A percentile compares a stretch with the other conserved stretches of the same genome.
Evolutionary conservation across 2,888 invertebrate genomes (phyloP).

Genomic region (Cotesia congregata): DNA sequence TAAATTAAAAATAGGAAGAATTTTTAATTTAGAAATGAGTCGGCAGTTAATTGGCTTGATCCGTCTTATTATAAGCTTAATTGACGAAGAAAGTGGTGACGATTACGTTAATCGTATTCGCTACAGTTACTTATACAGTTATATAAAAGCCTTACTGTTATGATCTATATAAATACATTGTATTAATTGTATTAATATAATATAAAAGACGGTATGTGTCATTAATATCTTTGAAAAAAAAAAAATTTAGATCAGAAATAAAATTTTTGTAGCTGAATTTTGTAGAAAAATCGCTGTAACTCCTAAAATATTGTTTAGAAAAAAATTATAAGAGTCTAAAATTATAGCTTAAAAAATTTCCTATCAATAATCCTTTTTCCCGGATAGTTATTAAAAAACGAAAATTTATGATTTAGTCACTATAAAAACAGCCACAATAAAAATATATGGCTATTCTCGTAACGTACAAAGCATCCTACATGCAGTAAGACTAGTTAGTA

Average conservation of each 20-base stretch:
- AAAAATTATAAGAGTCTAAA: too few species aligned
- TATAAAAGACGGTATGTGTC: background rate
- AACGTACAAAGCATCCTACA: too few species aligned
- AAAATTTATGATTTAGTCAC: background rate
- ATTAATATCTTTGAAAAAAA: too few species aligned
- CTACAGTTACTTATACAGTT: constrained; percentile 11
- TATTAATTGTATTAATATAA: background rate
- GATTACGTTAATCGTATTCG: constrained; percentile 47
- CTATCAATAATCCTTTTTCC: too few species aligned
- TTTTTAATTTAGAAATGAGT: background rate
- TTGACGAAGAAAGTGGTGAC: constrained; percentile 56
- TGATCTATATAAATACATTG: background rate
- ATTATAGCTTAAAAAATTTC: too few species aligned
- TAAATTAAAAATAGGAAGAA: background rate
- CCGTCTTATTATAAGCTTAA: constrained; percentile 53
- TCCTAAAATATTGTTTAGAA: too few species aligned
- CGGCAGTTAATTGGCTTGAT: constrained; percentile 55
- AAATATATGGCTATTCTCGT: background rate
- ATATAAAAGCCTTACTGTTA: constrained; percentile 21
- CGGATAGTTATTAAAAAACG: too few species aligned
- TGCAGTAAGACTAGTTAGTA: too few species aligned
- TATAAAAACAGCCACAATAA: background rate
- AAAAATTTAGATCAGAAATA: too few species aligned
- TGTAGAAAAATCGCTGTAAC: too few species aligned
- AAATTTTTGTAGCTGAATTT: too few species aligned